phyloP scores from a whole-genome alignment of 2,113 vertebrate genomes.

The Naja naja region DNA sequence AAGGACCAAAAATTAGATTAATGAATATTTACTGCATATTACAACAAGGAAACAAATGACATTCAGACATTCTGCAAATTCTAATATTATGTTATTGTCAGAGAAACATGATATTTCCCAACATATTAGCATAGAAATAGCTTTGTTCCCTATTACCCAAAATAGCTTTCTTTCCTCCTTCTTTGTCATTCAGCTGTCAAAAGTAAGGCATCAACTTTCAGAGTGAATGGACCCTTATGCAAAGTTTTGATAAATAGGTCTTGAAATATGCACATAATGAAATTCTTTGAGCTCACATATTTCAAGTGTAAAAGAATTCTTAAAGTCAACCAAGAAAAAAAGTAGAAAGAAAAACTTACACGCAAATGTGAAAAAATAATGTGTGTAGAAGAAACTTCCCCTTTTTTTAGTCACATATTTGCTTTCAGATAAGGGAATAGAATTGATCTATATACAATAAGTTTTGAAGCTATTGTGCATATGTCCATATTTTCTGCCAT shows the following conservation, averaged over 20 bases:
- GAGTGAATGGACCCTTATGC: conserved; percentile 47
- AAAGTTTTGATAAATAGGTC: conserved; percentile 45
- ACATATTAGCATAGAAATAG: conserved; percentile 49
- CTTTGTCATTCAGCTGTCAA: conserved; percentile 53
- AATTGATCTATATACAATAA: neutral
- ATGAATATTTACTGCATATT: conserved; percentile 53
- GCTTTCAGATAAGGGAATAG: neutral
- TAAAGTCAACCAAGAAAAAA: neutral
- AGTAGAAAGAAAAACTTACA: neutral
- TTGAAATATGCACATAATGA: conserved; percentile 51
- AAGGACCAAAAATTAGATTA: conserved; percentile 60
- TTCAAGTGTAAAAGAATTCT: conserved; percentile 8
- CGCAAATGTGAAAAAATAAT: neutral
- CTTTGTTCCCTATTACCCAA: conserved; percentile 42
- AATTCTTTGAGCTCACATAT: conserved; percentile 37
- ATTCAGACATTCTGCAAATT: conserved; percentile 50
- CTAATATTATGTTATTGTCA: conserved; percentile 18
- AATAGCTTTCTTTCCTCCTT: conserved; percentile 29
- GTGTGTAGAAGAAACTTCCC: neutral
- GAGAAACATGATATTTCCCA: conserved; percentile 38
- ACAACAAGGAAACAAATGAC: conserved; percentile 28
- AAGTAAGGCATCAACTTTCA: conserved; percentile 35
- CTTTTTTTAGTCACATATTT: neutral
- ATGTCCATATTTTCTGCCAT: neutral
- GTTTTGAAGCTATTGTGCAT: neutral